Percentiles rank a stretch among this genome's conserved stretches.
Conservation (phyloP, 2,797 vertebrate genomes). For the Rousettus madagascariensis region DNA sequence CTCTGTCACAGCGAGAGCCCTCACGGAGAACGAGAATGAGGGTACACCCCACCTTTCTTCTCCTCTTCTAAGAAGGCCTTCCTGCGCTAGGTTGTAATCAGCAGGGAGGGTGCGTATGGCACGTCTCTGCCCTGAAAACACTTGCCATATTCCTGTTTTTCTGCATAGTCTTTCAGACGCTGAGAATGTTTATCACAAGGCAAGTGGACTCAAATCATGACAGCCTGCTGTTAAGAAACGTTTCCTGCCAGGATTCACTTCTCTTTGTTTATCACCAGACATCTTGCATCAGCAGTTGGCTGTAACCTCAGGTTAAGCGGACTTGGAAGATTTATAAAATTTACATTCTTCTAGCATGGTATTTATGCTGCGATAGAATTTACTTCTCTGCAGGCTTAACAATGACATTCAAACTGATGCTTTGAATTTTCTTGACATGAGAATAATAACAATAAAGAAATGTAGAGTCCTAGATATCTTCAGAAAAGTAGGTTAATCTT, state of each 20-base stretch:
- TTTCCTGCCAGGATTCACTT: neutral
- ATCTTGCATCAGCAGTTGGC: neutral
- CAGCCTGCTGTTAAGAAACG: neutral
- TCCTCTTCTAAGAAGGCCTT: neutral
- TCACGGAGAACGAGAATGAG: neutral
- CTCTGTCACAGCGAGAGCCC: neutral
- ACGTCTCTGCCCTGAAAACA: conserved; percentile 6
- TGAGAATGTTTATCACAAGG: conserved; percentile 10
- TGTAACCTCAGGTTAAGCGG: conserved; percentile 70
- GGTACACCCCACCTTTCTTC: neutral
- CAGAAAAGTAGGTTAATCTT: neutral
- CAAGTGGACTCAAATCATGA: neutral
- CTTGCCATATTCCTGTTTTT: conserved; percentile 32
- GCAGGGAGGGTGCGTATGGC: conserved; percentile 20
- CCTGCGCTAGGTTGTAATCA: neutral
- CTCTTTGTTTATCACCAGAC: conserved; percentile 26
- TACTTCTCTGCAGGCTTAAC: conserved; percentile 61
- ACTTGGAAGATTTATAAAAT: conserved; percentile 62
- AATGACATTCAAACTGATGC: conserved; percentile 73
- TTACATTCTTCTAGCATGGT: conserved; percentile 63
- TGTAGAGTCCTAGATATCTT: neutral
- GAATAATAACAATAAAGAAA: neutral
- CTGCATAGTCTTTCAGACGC: conserved; percentile 40
- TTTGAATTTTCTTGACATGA: conserved; percentile 63
- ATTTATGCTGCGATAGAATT: conserved; percentile 69